Evolutionary conservation across 2,888 invertebrate species (phyloP).

Genomic region (Tenthredo amoena): DNA sequence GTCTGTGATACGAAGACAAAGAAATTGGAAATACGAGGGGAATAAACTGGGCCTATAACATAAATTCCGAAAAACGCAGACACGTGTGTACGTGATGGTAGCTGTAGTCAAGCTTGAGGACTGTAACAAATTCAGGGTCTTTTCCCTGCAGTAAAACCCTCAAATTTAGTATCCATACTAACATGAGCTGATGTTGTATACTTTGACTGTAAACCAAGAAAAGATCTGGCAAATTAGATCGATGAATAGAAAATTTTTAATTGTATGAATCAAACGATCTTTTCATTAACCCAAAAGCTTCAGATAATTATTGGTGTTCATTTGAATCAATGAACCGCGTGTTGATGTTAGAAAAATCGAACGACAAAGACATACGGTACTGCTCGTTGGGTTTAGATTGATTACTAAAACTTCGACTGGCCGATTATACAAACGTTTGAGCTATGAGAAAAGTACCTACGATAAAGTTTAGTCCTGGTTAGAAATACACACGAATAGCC

Average conservation of each 20-base stretch:
- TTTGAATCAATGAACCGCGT: not conserved
- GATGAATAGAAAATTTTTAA: not conserved
- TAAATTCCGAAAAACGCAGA: conserved; percentile 20
- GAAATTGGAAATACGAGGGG: conserved; percentile 1
- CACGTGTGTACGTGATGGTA: conserved; percentile 34
- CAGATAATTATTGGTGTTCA: not conserved
- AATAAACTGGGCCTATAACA: conserved; percentile 27
- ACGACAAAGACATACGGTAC: not conserved
- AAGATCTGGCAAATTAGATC: not conserved
- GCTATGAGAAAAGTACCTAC: not conserved
- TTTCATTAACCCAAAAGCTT: not conserved
- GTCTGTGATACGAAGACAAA: not conserved
- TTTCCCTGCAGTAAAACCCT: conserved; percentile 21
- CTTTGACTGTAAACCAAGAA: not conserved
- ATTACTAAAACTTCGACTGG: not conserved
- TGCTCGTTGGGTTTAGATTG: not conserved
- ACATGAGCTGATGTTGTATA: not conserved
- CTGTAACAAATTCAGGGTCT: conserved; percentile 42
- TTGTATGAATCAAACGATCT: not conserved
- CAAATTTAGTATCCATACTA: conserved; percentile 27
- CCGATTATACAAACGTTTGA: conserved; percentile 10
- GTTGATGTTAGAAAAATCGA: not conserved
- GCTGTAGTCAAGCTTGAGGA: not conserved
- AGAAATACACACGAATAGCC: not conserved
- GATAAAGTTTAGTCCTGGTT: not conserved